A percentile compares a stretch with the other conserved stretches of the same genome.
These are phyloP conservation scores for Otus scops DNA, from an alignment of 2,797 vertebrate genomes.

Conservation along the genomic window DNA sequence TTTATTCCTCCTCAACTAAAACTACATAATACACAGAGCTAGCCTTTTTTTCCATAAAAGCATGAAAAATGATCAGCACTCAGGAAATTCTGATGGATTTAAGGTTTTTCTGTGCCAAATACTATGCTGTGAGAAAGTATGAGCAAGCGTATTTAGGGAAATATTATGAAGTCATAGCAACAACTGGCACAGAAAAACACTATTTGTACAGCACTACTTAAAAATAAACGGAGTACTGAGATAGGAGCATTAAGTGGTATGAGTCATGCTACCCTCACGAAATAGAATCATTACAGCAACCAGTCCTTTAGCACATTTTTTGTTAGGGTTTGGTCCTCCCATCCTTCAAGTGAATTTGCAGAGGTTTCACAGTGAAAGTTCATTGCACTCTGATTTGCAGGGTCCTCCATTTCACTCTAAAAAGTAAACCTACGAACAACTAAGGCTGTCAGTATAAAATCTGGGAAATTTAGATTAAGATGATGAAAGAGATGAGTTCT, in stretches of 20 bases:
- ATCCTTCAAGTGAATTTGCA: background rate
- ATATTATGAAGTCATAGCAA: constrained; percentile 79
- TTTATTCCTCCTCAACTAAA: background rate
- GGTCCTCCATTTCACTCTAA: background rate
- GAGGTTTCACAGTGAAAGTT: background rate
- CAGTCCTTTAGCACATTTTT: constrained; percentile 46
- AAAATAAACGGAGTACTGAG: constrained; percentile 75
- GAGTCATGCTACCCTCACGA: constrained; percentile 69
- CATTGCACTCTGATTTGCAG: background rate
- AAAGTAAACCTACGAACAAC: background rate
- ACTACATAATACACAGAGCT: background rate
- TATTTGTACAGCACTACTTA: constrained; percentile 65
- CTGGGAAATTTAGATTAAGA: background rate
- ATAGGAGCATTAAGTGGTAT: constrained; percentile 64
- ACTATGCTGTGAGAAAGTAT: constrained; percentile 65
- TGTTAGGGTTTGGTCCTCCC: constrained; percentile 50
- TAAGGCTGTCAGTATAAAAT: background rate
- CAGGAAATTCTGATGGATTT: constrained; percentile 41
- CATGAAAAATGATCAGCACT: constrained; percentile 10
- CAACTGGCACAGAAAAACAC: constrained; percentile 63
- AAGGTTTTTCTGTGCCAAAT: constrained; percentile 6
- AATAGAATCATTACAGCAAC: constrained; percentile 47
- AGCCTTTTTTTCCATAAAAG: constrained; percentile 20
- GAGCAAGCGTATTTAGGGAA: constrained; percentile 72
- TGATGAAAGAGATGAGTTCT: background rate